Base-by-base conservation (phyloP, 1,140 invertebrate species). In the Drosophila sucinea region DNA sequence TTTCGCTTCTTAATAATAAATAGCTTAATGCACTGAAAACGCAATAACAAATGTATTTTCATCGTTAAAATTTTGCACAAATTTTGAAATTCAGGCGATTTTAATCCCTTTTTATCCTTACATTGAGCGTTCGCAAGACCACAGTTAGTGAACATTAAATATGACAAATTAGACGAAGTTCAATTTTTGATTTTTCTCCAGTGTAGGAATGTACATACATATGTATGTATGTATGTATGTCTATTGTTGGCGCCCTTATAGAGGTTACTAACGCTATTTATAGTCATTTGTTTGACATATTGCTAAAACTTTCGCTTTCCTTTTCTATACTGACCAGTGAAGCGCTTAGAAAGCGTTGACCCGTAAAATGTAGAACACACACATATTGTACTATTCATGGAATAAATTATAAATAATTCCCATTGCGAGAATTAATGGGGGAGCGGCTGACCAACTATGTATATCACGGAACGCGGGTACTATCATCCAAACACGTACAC, bases 331-430 rank as follows among this genome's bases (percentile, higher is more conserved):
- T 60, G 69, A 57, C 61, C 79, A 72, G 57, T 65, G 70, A 68
- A 83, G 79, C 73, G 69, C 69, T 60, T 10, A 61, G 61, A 40
- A 89, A 82, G 62, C 83, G 77, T 83, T 89, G 83, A 89, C 83
- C 84, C 69, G 76, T 63, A 70, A 80, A 83, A 77, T 64, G 65
- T 83, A 76, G 76, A 78, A 72, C 80, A 79, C 65, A 58, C 62
- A 27, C 44, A 51, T 11, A 38, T 30, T 38, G 6, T 3, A 41
- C 44, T 27, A 72, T 66, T 71, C 70, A 65, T 67, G 56, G 35
- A 58, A 73, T 69, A 67, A 57, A 82, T 63, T 41, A 71, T 68
- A 61, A 64, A 71, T 77, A 67, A 74, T 75, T 79, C 83, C 83
- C 83, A 70, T 27, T 29, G 71, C 62, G 41, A 23, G 38, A 58